These are phyloP conservation scores for Lanius collurio DNA, from an alignment of 2,113 vertebrate genomes.

Conservation along the genomic window DNA sequence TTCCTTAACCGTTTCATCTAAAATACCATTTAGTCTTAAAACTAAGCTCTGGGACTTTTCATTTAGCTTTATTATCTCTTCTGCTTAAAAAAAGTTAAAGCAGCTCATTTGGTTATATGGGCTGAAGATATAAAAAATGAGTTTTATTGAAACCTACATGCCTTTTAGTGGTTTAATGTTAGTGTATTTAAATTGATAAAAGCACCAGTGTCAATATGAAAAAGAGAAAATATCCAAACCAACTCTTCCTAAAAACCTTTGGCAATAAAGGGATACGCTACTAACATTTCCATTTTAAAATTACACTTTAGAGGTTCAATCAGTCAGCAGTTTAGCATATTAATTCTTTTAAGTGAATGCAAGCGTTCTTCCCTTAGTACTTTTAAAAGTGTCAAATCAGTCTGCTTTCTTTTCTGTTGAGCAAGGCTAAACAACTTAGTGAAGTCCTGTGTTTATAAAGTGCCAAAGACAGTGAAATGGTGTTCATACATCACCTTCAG, in stretches of 20 bases:
- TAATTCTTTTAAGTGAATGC: neutral
- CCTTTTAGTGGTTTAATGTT: conserved; percentile 17
- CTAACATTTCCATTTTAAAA: conserved; percentile 16
- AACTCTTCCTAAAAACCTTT: neutral
- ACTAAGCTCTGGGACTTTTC: conserved; percentile 34
- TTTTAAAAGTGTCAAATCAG: neutral
- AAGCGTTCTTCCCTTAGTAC: neutral
- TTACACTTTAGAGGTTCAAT: neutral
- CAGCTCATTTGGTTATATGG: conserved; percentile 28
- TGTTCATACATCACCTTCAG: neutral
- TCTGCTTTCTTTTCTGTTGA: neutral
- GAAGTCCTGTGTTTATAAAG: neutral
- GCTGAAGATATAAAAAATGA: neutral
- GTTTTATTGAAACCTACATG: conserved; percentile 33
- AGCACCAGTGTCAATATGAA: neutral
- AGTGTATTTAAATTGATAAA: conserved; percentile 31
- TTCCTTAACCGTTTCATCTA: conserved; percentile 29
- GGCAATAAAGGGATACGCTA: neutral
- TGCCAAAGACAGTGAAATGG: neutral
- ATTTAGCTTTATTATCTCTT: conserved; percentile 57
- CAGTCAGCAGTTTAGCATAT: neutral
- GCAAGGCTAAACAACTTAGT: neutral
- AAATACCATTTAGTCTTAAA: conserved; percentile 41
- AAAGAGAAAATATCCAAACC: neutral
- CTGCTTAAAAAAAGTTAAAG: conserved; percentile 35